Evolutionary conservation across 2,888 invertebrate species (phyloP), one percentile per base, ranked within the genome.

Genomic region (Troides helena): DNA sequence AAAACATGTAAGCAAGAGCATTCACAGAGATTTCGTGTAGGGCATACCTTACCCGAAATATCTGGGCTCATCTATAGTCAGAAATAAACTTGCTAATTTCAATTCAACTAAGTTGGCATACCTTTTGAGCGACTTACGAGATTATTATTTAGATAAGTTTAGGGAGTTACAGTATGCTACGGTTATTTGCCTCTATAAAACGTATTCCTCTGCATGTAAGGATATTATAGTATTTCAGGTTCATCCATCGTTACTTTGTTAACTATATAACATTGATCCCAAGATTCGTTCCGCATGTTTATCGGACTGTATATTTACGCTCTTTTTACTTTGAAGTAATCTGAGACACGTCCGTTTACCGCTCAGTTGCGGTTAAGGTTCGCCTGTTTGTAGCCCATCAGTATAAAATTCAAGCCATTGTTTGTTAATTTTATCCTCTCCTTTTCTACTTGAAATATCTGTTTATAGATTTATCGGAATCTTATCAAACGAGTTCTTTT

Each of bases 301-400:
- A 87, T 82, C 85, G 83, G 83, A 82, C 78, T 85, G 84, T 85
- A 76, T 74, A 79, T 84, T 84, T 85, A 84, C 85, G 84, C 82
- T 86, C 83, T 83, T 87, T 86, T 88, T 85, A 84, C 81, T 86
- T 81, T 77, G 80, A 77, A 81, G 86, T 83, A 81, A 88, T 81
- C 78, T 78, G 81, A 87, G 82, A 81, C 77, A 73, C 77, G 76
- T 80, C 78, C 77, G 76, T 80, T 78, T 76, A 75, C 79, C 74
- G 76, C 77, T 77, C 74, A 71, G 62, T 80, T 83, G 80, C 75
- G 83, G 84, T 84, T 78, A 77, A 73, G 74, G 73, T 76, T 76
- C 74, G 72, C 77, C 75, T 78, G 77, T 79, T 74, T 78, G 75
- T 78, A 73, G 65, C 63, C 72, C 67, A 70, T 73, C 69, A 63